These are phyloP conservation scores for Pterophyllum scalare DNA, from an alignment of 2,113 vertebrate genomes.

Conservation along the genomic window DNA sequence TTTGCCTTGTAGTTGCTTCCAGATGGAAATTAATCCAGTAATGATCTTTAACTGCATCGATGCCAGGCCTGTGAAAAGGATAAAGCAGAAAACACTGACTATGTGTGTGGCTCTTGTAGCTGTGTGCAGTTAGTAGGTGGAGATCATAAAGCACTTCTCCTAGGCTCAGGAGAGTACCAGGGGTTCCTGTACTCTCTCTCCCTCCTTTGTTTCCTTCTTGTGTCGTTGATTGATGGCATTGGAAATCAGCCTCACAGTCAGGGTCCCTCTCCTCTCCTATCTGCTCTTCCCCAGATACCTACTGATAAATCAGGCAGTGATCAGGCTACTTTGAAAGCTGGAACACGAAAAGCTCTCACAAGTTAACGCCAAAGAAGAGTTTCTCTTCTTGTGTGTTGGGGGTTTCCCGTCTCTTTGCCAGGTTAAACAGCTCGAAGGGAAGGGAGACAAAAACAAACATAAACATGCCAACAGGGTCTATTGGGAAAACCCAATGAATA, in stretches of 20 bases:
- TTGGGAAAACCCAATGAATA: not conserved
- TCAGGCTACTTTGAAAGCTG: constrained; percentile 19
- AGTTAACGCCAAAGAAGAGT: not conserved
- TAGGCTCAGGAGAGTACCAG: not conserved
- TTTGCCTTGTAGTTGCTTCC: constrained; percentile 31
- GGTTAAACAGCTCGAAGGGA: constrained; percentile 18
- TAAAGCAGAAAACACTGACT: constrained; percentile 11
- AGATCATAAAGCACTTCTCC: constrained; percentile 23
- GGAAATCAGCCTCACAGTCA: constrained; percentile 34
- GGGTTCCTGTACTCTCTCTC: not conserved
- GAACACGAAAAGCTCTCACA: not conserved
- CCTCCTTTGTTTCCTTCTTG: not conserved
- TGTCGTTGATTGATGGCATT: constrained; percentile 39
- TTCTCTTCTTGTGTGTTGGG: not conserved
- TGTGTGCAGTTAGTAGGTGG: constrained; percentile 16
- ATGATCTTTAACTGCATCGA: constrained; percentile 52
- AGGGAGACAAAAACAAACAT: constrained; percentile 7
- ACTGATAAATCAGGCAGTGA: constrained; percentile 41
- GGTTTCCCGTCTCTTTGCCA: constrained; percentile 17
- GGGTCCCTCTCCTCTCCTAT: constrained; percentile 20
- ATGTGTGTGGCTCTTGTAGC: constrained; percentile 1
- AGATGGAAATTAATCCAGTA: constrained; percentile 60
- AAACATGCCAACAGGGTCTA: constrained; percentile 3
- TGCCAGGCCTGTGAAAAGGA: constrained; percentile 30
- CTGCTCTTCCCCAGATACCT: constrained; percentile 16